Percentiles rank a stretch among this genome's conserved stretches.
These are phyloP conservation scores for Odontesthes bonariensis DNA, from an alignment of 2,113 vertebrate genomes.

Conservation along the genomic window DNA sequence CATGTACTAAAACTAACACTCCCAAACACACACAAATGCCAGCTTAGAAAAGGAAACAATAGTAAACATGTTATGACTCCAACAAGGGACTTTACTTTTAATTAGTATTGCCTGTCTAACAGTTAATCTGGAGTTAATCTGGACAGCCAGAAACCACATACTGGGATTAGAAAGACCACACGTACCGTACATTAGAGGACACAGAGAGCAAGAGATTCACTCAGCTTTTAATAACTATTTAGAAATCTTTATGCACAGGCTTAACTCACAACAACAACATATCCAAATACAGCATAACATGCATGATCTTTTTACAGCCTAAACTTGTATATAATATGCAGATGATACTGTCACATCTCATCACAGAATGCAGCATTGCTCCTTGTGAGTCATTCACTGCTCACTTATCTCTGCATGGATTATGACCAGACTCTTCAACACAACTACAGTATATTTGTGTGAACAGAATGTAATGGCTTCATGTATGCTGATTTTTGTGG, in stretches of 20 bases:
- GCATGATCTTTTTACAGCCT: constrained; percentile 19
- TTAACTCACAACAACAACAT: not conserved
- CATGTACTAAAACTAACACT: constrained; percentile 6
- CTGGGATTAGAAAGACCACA: constrained; percentile 18
- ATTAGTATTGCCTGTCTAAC: constrained; percentile 31
- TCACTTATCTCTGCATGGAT: constrained; percentile 4
- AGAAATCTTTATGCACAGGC: constrained; percentile 1
- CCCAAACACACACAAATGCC: constrained; percentile 17
- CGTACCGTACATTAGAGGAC: constrained; percentile 1
- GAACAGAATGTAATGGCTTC: constrained; percentile 12
- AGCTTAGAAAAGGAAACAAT: constrained; percentile 7
- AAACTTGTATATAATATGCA: constrained; percentile 14
- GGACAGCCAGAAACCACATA: constrained; percentile 6
- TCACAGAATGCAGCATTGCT: constrained; percentile 20
- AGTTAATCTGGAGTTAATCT: constrained; percentile 40
- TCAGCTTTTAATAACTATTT: constrained; percentile 10
- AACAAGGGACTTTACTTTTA: constrained; percentile 47
- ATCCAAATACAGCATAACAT: not conserved
- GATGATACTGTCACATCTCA: constrained; percentile 47
- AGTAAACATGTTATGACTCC: constrained; percentile 14
- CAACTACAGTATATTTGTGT: constrained; percentile 5
- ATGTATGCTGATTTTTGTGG: constrained; percentile 8
- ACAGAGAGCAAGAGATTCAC: not conserved
- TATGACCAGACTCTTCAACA: constrained; percentile 7
- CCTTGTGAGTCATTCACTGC: not conserved